Evolutionary conservation across 1,140 invertebrate genomes (phyloP), one percentile per base, ranked within the genome.

Genomic region (Asbolus verrucosus): DNA sequence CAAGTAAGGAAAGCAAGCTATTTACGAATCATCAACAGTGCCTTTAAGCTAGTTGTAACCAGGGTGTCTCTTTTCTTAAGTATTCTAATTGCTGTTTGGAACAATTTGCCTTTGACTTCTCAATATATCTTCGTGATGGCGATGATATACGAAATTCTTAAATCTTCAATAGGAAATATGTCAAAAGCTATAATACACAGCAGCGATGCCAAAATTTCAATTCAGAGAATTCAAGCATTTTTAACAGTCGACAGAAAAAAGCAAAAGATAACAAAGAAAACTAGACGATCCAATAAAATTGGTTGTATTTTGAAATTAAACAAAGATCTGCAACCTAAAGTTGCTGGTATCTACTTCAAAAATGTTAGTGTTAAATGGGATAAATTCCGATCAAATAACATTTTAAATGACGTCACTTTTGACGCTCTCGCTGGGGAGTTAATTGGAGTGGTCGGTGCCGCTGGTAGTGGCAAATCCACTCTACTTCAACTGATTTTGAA

Each of bases 391-490:
- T n/a, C 33, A n/a, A 84, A 92, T 73, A 83, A n/a, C 24, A 27
- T 27, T 27, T 27, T 27, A 27, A 4, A 89, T 93, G 78, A 89
- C 91, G 81, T 91, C 94, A 13, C 3, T 27, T 27, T 27, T 8
- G 8, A 3, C 3, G 24, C 24, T 3, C 24, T 27, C 8, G 24
- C 24, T 27, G 24, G 24, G 24, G 83, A 91, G 76, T 83, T 93
- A 31, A 75, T 89, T 24, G 88, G 87, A 1, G 79, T 94, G 0
- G 87, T 92, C 33, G 93, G 93, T 15, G 85, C 89, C 39, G 91
- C 95, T 14, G 92, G 93, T 11, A 84, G 89, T 2, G 92, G 93
- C 9, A 95, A 94, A 84, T 88, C 87, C 5, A 91, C 90, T 0
- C 71, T 92, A 0, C 78, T 92, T 0, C 83, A 92, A 72, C 82